These are phyloP conservation scores for Stomorhina lunata DNA, from an alignment of 2,888 invertebrate species.

Conservation along the genomic window DNA sequence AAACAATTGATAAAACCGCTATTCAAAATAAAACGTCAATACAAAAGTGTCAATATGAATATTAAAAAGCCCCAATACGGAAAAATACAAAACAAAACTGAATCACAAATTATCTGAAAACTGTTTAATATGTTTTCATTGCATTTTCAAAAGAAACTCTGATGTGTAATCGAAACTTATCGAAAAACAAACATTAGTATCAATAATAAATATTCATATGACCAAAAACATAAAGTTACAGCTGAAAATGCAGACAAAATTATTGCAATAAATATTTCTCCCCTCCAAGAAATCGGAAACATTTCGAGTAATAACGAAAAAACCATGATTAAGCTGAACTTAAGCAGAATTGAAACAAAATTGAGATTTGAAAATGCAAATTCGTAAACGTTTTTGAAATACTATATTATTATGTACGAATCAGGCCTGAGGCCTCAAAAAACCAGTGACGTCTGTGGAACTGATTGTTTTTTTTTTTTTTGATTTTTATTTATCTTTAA, in stretches of 20 bases:
- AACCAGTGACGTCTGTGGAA: conserved; percentile 44
- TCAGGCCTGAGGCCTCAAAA: conserved; percentile 23
- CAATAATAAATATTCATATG: too few species aligned
- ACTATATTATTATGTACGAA: conserved; percentile 37
- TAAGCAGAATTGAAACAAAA: background rate
- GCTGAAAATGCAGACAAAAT: too few species aligned
- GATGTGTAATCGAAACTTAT: conserved; percentile 11
- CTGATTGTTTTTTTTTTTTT: background rate
- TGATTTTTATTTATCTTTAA: background rate
- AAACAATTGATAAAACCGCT: background rate
- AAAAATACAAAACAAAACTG: background rate
- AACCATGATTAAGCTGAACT: background rate
- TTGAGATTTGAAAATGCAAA: background rate
- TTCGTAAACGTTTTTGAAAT: conserved; percentile 17
- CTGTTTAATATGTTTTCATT: background rate
- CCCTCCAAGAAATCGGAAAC: too few species aligned
- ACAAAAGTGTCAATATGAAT: conserved; percentile 13
- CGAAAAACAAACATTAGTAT: background rate
- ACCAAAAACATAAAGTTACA: too few species aligned
- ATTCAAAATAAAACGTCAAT: background rate
- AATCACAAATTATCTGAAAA: background rate
- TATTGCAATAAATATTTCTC: too few species aligned
- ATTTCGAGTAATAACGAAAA: background rate
- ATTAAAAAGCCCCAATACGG: conserved; percentile 3
- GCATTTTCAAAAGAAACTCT: conserved; percentile 19